phyloP scores from a whole-genome alignment of 2,888 invertebrate species.

The Habroteleia sp. region DNA sequence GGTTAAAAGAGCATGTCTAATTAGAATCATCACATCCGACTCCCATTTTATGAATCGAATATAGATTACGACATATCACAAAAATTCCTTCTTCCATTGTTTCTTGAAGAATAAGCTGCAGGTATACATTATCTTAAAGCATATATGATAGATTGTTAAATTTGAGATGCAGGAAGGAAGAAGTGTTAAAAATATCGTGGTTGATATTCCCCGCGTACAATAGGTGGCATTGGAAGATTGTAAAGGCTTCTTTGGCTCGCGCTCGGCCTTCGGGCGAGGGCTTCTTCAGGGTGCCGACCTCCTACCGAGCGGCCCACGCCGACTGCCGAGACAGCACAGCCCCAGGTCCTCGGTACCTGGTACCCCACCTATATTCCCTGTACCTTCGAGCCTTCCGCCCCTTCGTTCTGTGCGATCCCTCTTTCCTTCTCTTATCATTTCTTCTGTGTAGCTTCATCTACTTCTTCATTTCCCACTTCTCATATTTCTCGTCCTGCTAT shows the following conservation, averaged over 20 bases:
- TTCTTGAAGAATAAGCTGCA: too few relatives aligned
- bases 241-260: constrained; percentile 71
- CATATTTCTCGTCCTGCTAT: too few relatives aligned
- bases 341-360: constrained; percentile 70
- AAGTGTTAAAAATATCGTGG: background rate
- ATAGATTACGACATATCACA: too few relatives aligned
- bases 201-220: background rate
- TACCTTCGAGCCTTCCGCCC: constrained; percentile 31
- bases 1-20: too few relatives aligned
- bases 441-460: constrained; percentile 16
- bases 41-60: too few relatives aligned
- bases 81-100: too few relatives aligned
- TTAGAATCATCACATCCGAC: too few relatives aligned
- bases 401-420: background rate
- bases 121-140: too few relatives aligned
- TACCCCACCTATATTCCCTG: constrained; percentile 38
- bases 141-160: too few relatives aligned
- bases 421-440: constrained; percentile 18
- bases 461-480: constrained; percentile 36
- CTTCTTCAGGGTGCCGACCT: constrained; percentile 80
- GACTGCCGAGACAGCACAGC: constrained; percentile 73
- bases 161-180: too few relatives aligned
- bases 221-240: constrained; percentile 1
- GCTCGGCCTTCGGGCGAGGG: constrained; percentile 76
- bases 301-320: constrained; percentile 80